Conservation (phyloP, 2,797 vertebrate genomes). For the Typhlichthys eigenmanni region DNA sequence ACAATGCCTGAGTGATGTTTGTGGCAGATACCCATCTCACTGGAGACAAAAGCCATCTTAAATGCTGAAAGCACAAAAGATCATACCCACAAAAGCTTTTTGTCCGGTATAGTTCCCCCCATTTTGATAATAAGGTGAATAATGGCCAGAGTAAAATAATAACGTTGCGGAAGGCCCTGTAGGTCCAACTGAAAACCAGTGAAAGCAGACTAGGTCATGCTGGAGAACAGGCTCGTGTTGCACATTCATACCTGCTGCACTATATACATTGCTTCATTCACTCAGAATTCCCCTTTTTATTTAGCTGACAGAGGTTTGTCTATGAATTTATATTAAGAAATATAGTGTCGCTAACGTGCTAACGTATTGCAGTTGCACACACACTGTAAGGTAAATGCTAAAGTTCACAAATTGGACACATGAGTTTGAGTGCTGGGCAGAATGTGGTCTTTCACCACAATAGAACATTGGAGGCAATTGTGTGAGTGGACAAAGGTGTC, state of each 20-base stretch:
- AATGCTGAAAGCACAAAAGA: slow-evolving; percentile 81
- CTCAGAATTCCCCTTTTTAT: neutral
- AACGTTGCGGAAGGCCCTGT: slow-evolving; percentile 53
- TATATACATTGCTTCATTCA: neutral
- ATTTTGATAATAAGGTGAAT: slow-evolving; percentile 75
- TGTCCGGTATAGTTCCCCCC: slow-evolving; percentile 71
- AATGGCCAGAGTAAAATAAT: slow-evolving; percentile 68
- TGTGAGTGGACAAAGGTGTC: slow-evolving; percentile 61
- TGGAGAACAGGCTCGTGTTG: slow-evolving; percentile 22
- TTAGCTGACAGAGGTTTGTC: too few relatives aligned
- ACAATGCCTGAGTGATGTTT: slow-evolving; percentile 91
- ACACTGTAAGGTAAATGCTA: slow-evolving; percentile 3
- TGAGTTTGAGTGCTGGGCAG: slow-evolving; percentile 24
- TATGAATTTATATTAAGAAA: too few relatives aligned
- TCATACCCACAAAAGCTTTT: slow-evolving; percentile 77
- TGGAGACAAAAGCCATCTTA: slow-evolving; percentile 82
- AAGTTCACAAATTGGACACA: slow-evolving; percentile 37
- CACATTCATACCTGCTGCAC: slow-evolving; percentile 15
- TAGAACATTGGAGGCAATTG: slow-evolving; percentile 56
- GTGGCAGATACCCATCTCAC: slow-evolving; percentile 87
- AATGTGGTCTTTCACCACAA: slow-evolving; percentile 41
- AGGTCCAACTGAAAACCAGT: slow-evolving; percentile 44
- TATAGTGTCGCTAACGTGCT: neutral
- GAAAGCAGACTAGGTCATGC: slow-evolving; percentile 50
- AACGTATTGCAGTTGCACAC: neutral